These are phyloP conservation scores for Carassius auratus DNA, from an alignment of 2,113 vertebrate genomes.

Conservation along the genomic window DNA sequence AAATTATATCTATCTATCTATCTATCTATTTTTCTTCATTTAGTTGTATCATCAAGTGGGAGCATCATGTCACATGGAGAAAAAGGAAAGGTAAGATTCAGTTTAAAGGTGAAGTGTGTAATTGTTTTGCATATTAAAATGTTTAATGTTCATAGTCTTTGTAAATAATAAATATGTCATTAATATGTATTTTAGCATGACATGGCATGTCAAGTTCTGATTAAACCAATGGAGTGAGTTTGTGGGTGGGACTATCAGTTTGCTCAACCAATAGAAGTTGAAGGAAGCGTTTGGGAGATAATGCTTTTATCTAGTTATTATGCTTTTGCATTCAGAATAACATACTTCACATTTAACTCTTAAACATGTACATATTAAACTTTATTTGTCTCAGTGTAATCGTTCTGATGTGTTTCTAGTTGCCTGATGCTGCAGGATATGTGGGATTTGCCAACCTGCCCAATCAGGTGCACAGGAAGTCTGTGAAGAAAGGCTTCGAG, in stretches of 20 bases:
- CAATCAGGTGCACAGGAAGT: conserved; percentile 90
- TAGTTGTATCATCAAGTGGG: conserved; percentile 45
- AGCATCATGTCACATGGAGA: conserved; percentile 82
- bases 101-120: too few relatives aligned
- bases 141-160: neutral
- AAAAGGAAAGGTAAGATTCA: conserved; percentile 81
- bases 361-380: neutral
- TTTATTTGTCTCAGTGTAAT: neutral
- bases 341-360: neutral
- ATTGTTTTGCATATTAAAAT: too few relatives aligned
- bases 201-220: too few relatives aligned
- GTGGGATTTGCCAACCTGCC: conserved; percentile 87
- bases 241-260: neutral
- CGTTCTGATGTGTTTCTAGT: conserved; percentile 60
- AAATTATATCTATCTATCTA: too few relatives aligned
- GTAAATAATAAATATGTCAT: too few relatives aligned
- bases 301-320: too few relatives aligned
- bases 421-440: conserved; percentile 83
- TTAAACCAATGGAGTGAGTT: neutral
- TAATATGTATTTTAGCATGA: too few relatives aligned
- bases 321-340: too few relatives aligned
- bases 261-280: neutral
- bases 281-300: neutral
- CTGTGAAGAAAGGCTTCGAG: conserved; percentile 90
- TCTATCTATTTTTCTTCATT: neutral